These are phyloP conservation scores for Porites cylindrica DNA, from an alignment of 92 coral and sea anemone species.

Conservation along the genomic window DNA sequence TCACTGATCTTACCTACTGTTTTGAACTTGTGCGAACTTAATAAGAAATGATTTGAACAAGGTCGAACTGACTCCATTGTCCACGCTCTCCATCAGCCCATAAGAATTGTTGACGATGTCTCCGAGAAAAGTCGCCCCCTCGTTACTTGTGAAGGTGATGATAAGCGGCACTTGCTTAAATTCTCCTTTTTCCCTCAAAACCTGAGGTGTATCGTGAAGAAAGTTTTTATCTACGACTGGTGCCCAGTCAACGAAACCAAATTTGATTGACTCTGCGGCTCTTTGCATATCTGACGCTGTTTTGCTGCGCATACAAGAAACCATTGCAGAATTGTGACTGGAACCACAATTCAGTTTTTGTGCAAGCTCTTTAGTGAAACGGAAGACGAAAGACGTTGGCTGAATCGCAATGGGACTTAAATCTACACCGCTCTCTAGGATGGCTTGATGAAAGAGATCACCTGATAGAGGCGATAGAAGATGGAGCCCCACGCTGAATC, in stretches of 20 bases:
- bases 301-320: slow-evolving; percentile 42
- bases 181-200: slow-evolving; percentile 32
- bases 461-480: slow-evolving; percentile 77
- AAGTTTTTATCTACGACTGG: slow-evolving; percentile 64
- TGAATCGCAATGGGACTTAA: slow-evolving; percentile 52
- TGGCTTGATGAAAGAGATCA: slow-evolving; percentile 66
- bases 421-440: slow-evolving; percentile 74
- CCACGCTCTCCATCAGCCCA: slow-evolving; percentile 28
- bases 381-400: slow-evolving; percentile 5
- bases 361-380: slow-evolving; percentile 45
- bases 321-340: slow-evolving; percentile 17
- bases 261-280: background rate
- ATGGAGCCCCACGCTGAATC: slow-evolving; percentile 78
- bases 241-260: slow-evolving; percentile 2
- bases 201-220: slow-evolving; percentile 45
- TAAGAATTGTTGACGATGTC: background rate
- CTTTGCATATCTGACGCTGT: slow-evolving; percentile 37
- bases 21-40: background rate
- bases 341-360: slow-evolving; percentile 36
- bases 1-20: slow-evolving; percentile 1
- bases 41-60: slow-evolving; percentile 23
- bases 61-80: slow-evolving; percentile 22
- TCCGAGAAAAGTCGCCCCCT: slow-evolving; percentile 1
- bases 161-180: slow-evolving; percentile 47
- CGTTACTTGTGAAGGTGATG: slow-evolving; percentile 61